Base-by-base conservation (phyloP, 2,888 invertebrate genomes). In the Eueremaeus valkanovi region DNA sequence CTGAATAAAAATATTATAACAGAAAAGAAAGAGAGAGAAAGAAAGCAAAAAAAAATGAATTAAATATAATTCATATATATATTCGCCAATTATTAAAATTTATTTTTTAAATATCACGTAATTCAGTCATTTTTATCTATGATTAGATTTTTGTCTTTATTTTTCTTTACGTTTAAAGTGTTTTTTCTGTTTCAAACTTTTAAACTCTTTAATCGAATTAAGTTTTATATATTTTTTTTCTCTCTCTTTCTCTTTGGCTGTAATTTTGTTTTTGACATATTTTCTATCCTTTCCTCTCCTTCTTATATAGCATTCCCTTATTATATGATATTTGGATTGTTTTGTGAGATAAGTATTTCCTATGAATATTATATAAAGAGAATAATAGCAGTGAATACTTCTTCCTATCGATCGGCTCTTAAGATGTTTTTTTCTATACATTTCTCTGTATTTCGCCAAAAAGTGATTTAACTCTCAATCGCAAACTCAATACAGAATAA, bases 281-380 rank as follows among this genome's bases (percentile, higher is more conserved):
- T 45, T 45, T 45, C 18, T 13, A 13, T 45, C 42, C 18, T 45
- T 16, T 45, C 18, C 18, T 45, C 42, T 45, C 42, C 3, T 45
- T n/a, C n/a, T n/a, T n/a, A n/a, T n/a, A n/a, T n/a, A n/a, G n/a
- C n/a, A n/a, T n/a, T n/a, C n/a, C n/a, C n/a, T n/a, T n/a, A 45
- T 45, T 45, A 45, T 45, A 45, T 45, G 42, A 45, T 45, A 45
- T 45, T 45, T 45, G 42, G 42, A 45, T 45, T 45, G 42, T 45
- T 45, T 45, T 45, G 42, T 45, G 42, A 45, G 42, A 45, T 45
- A 45, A 45, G 42, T 45, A 45, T 45, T 45, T 45, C 42, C 42
- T 45, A 45, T 45, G 42, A 45, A 45, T 45, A 45, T 45, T 45
- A 45, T 45, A 45, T 45, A 45, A 45, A 45, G 42, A 45, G 42